Evolutionary conservation across 2,888 invertebrate species (phyloP).

Genomic region (Caenorhabditis sulstoni): DNA sequence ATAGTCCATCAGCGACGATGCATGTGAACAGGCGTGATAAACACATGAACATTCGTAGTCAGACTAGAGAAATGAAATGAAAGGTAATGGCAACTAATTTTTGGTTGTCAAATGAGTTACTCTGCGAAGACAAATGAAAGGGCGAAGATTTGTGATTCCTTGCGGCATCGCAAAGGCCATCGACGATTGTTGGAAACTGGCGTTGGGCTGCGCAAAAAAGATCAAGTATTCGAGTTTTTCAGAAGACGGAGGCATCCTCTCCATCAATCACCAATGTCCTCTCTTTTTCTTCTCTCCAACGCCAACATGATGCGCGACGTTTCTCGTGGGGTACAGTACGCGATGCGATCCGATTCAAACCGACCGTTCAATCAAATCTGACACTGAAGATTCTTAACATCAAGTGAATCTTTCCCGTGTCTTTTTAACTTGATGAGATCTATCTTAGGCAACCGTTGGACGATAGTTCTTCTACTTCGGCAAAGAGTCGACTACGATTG

Average conservation of each 20-base stretch:
- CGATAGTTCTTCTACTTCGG: slow-evolving; percentile 35
- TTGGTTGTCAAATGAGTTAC: too few relatives aligned
- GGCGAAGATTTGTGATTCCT: too few relatives aligned
- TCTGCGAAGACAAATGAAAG: too few relatives aligned
- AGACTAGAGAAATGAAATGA: too few relatives aligned
- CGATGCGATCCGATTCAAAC: slow-evolving; percentile 67
- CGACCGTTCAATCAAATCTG: slow-evolving; percentile 51
- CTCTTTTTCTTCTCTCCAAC: slow-evolving; percentile 61
- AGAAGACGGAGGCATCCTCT: slow-evolving; percentile 63
- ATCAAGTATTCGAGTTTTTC: slow-evolving; percentile 12
- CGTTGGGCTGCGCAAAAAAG: not conserved
- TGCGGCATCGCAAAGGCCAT: too few relatives aligned
- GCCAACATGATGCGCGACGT: slow-evolving; percentile 62
- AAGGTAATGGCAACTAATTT: too few relatives aligned
- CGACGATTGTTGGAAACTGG: too few relatives aligned
- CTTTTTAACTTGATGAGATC: not conserved
- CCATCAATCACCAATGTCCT: slow-evolving; percentile 64
- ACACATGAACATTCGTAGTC: too few relatives aligned
- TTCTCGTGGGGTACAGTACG: slow-evolving; percentile 70
- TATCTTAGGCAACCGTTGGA: slow-evolving; percentile 40
- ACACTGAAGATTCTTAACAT: slow-evolving; percentile 61
- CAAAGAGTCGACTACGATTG: slow-evolving; percentile 52
- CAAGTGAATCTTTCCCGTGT: slow-evolving; percentile 46
- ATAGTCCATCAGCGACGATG: too few relatives aligned
- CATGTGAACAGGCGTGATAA: too few relatives aligned